phyloP scores from a whole-genome alignment of 2,113 vertebrate species.

The Nyctereutes procyonoides region DNA sequence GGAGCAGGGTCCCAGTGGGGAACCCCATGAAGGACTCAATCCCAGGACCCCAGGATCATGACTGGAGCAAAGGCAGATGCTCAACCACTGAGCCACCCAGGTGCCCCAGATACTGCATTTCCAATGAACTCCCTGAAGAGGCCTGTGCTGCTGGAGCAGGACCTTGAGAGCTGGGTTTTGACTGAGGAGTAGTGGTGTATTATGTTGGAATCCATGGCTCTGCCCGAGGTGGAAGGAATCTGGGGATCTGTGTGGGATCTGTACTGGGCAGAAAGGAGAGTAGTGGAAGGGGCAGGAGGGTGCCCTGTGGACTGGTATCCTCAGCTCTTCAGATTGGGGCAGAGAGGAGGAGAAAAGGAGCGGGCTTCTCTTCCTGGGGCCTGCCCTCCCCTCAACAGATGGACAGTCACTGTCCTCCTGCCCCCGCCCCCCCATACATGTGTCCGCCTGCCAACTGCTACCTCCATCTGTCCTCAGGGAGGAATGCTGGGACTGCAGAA shows the following conservation, averaged over 20 bases:
- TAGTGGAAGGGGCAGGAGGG: too few relatives aligned
- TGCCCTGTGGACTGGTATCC: not conserved
- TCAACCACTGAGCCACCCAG: too few relatives aligned
- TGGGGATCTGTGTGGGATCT: too few relatives aligned
- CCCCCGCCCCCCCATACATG: fast-evolving
- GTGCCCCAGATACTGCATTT: not conserved
- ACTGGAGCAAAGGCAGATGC: too few relatives aligned
- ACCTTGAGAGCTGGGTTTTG: too few relatives aligned
- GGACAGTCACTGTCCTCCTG: not conserved
- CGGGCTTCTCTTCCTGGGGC: not conserved
- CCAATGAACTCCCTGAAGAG: not conserved
- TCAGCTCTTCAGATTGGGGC: not conserved
- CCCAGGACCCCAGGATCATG: too few relatives aligned
- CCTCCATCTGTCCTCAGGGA: not conserved
- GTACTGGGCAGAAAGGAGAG: not conserved
- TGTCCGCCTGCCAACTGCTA: not conserved
- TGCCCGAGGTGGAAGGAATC: not conserved
- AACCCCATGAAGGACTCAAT: too few relatives aligned
- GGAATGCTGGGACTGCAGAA: not conserved
- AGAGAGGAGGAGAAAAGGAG: not conserved
- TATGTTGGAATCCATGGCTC: not conserved
- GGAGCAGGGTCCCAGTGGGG: too few relatives aligned
- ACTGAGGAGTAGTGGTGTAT: too few relatives aligned
- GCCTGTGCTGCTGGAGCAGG: not conserved
- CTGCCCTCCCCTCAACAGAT: not conserved